These are phyloP conservation scores for Drosophila mimetica DNA, from an alignment of 2,888 invertebrate species.

Conservation along the genomic window DNA sequence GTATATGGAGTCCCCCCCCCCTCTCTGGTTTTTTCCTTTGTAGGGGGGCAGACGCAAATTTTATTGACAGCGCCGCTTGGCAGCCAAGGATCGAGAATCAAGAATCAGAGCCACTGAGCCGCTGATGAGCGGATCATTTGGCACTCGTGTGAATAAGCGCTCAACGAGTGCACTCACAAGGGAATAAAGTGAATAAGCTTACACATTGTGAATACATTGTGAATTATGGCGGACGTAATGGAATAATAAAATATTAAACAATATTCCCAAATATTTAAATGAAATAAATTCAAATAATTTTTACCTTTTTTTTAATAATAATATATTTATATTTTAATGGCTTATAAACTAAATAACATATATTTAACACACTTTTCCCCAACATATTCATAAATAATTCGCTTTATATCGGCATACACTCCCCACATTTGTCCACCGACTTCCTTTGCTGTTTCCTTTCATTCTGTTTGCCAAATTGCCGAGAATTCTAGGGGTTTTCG, in stretches of 20 bases:
- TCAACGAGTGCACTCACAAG: not conserved
- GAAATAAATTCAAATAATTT: too few relatives aligned
- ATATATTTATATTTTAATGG: too few relatives aligned
- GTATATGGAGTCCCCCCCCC: not conserved
- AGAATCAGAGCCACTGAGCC: constrained; percentile 18
- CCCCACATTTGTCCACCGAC: too few relatives aligned
- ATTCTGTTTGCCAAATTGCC: constrained; percentile 31
- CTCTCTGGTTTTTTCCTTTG: not conserved
- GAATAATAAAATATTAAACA: not conserved
- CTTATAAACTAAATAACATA: too few relatives aligned
- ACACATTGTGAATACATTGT: not conserved
- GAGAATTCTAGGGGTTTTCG: too few relatives aligned
- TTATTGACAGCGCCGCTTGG: constrained; percentile 76
- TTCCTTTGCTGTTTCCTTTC: constrained; percentile 14
- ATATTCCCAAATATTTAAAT: not conserved
- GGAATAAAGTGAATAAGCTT: not conserved
- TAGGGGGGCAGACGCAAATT: constrained; percentile 69
- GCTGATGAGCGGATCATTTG: constrained; percentile 63
- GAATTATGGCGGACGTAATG: not conserved
- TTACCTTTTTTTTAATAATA: too few relatives aligned
- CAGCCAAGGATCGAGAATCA: constrained; percentile 52
- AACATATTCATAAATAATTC: too few relatives aligned
- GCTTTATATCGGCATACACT: not conserved
- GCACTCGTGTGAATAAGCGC: constrained; percentile 69
- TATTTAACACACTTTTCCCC: too few relatives aligned